Percentiles rank a stretch among this genome's conserved stretches.
Conservation (phyloP, 1,140 invertebrate genomes). For the Tribolium madens region DNA sequence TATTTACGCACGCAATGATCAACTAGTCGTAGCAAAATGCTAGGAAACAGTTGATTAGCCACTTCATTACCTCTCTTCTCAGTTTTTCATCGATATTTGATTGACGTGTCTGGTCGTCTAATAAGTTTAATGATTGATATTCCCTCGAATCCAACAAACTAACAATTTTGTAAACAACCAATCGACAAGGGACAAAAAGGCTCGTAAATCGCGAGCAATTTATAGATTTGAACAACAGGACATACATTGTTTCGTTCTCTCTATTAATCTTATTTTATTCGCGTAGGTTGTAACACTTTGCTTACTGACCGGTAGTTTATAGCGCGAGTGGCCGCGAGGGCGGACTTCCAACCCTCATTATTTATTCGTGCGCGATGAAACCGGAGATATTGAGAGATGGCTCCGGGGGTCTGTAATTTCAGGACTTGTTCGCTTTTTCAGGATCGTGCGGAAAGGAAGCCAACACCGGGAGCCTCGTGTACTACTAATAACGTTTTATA, state of each 20-base stretch:
- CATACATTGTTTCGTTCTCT: conserved; percentile 13
- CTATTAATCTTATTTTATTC: conserved; percentile 42
- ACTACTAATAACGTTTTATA: conserved; percentile 36
- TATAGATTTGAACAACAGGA: conserved; percentile 13
- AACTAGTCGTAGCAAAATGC: conserved; percentile 10
- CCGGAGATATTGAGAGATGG: neutral
- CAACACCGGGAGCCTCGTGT: conserved; percentile 36
- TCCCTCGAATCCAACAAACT: conserved; percentile 35
- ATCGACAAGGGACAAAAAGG: neutral
- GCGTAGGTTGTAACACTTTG: conserved; percentile 40
- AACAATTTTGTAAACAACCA: conserved; percentile 25
- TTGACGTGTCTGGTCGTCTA: conserved; percentile 41
- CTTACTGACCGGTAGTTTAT: conserved; percentile 41
- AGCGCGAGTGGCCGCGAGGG: conserved; percentile 12
- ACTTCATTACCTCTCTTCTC: conserved; percentile 37
- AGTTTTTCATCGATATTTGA: conserved; percentile 46
- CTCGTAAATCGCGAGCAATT: conserved; percentile 1
- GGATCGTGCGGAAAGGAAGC: conserved; percentile 16
- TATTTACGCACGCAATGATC: conserved; percentile 13
- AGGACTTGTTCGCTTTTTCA: conserved; percentile 3
- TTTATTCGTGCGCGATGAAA: conserved; percentile 24
- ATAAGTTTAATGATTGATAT: conserved; percentile 50
- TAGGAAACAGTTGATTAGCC: conserved; percentile 46
- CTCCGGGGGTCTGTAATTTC: conserved; percentile 13
- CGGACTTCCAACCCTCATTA: conserved; percentile 25